Evolutionary conservation across 1,140 invertebrate species (phyloP).

Genomic region (Gonatopus flavifemur): DNA sequence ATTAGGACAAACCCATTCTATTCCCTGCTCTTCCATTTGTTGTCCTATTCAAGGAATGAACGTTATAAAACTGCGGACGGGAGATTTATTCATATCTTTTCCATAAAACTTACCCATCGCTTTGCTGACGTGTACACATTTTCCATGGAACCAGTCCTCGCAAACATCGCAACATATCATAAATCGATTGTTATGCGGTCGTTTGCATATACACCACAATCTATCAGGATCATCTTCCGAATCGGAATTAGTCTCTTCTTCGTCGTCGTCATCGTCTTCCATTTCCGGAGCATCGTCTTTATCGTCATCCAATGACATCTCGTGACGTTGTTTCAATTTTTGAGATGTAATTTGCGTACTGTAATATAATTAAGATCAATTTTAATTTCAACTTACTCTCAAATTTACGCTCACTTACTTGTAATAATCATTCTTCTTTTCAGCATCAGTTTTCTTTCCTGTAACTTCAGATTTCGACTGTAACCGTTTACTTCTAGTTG

Average conservation of each 20-base stretch:
- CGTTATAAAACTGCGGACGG: background rate
- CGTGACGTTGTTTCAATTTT: too few species aligned
- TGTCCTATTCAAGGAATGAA: slow-evolving; percentile 54
- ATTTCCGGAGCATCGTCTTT: slow-evolving; percentile 26
- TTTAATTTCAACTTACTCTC: too few species aligned
- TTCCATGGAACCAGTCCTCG: slow-evolving; percentile 97
- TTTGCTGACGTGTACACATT: slow-evolving; percentile 92
- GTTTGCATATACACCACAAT: slow-evolving; percentile 93
- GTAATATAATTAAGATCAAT: too few species aligned
- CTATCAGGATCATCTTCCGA: slow-evolving; percentile 92
- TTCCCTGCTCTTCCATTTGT: slow-evolving; percentile 85
- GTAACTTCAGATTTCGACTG: slow-evolving; percentile 43
- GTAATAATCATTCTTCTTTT: slow-evolving; percentile 27
- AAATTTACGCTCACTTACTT: too few species aligned
- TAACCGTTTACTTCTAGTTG: slow-evolving; percentile 62
- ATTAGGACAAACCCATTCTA: slow-evolving; percentile 89
- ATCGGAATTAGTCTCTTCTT: slow-evolving; percentile 64
- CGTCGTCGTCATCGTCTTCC: slow-evolving; percentile 53
- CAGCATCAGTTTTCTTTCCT: slow-evolving; percentile 14
- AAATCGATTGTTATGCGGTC: slow-evolving; percentile 93
- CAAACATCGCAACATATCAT: slow-evolving; percentile 98
- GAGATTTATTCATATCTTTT: slow-evolving; percentile 1
- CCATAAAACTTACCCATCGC: slow-evolving; percentile 67
- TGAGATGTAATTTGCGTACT: too few species aligned
- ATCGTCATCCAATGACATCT: slow-evolving; percentile 13